These are phyloP conservation scores for Mesorhabditis belari DNA, from an alignment of 2,888 invertebrate genomes.

Conservation along the genomic window DNA sequence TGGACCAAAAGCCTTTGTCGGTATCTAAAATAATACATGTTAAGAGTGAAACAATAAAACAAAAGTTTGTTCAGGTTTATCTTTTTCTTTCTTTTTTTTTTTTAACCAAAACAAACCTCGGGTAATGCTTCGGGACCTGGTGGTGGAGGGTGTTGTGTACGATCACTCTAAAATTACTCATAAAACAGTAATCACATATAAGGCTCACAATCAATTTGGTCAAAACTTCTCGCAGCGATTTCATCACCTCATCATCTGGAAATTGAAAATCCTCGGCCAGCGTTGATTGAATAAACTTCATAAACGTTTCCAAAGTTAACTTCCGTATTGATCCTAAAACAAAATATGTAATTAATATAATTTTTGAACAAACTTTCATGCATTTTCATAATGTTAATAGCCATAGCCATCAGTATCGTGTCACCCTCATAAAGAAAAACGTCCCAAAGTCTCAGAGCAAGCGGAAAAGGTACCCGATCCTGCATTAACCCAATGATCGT, in stretches of 20 bases:
- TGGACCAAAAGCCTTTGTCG: too few species aligned
- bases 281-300: conserved; percentile 65
- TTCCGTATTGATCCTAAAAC: conserved; percentile 55
- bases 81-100: too few species aligned
- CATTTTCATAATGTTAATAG: conserved; percentile 84
- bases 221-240: conserved; percentile 74
- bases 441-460: conserved; percentile 88
- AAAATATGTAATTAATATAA: not conserved
- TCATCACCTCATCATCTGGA: conserved; percentile 82
- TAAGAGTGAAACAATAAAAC: too few species aligned
- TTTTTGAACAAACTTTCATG: conserved; percentile 69
- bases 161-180: too few species aligned
- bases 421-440: conserved; percentile 92
- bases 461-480: conserved; percentile 83
- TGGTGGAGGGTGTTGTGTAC: too few species aligned
- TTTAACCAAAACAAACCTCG: too few species aligned
- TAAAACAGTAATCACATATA: too few species aligned
- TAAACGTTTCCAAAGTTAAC: conserved; percentile 55
- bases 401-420: conserved; percentile 84
- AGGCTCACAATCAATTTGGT: conserved; percentile 69
- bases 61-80: too few species aligned
- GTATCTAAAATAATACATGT: too few species aligned
- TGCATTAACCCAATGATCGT: too few species aligned
- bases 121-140: too few species aligned
- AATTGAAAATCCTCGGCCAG: conserved; percentile 85